Conservation (phyloP, 2,888 invertebrate genomes). For the Coenonympha glycerion region DNA sequence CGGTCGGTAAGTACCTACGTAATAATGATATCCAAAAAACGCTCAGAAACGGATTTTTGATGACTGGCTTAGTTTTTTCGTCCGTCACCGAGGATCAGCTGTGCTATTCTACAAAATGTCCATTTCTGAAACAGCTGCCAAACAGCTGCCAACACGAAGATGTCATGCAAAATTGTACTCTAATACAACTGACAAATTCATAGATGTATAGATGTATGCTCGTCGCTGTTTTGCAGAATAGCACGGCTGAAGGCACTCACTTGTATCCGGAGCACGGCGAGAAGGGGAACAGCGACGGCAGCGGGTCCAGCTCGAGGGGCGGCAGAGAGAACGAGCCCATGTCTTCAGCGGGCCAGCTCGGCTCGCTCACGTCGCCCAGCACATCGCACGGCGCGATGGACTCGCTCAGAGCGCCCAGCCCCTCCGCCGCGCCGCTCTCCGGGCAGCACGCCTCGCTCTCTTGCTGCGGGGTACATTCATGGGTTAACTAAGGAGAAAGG, state of each 20-base stretch:
- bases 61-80: background rate
- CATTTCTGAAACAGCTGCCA: too few species aligned
- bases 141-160: too few species aligned
- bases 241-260: constrained; percentile 77
- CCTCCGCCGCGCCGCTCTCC: constrained; percentile 63
- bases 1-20: too few species aligned
- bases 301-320: constrained; percentile 88
- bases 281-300: constrained; percentile 90
- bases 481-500: background rate
- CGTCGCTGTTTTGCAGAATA: too few species aligned
- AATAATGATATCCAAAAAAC: too few species aligned
- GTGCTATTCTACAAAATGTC: too few species aligned
- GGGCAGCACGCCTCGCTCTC: constrained; percentile 66
- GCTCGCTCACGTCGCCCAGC: constrained; percentile 63
- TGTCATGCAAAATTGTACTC: too few species aligned
- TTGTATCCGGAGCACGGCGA: constrained; percentile 89
- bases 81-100: too few species aligned
- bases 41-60: too few species aligned
- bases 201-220: too few species aligned
- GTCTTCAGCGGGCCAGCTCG: constrained; percentile 83
- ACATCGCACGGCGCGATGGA: constrained; percentile 58
- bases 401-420: constrained; percentile 55
- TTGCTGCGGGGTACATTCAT: constrained; percentile 41
- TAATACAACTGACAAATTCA: too few species aligned
- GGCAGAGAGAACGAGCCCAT: constrained; percentile 91